Conservation (phyloP, 1,140 invertebrate genomes). For the Teleogryllus occipitalis region DNA sequence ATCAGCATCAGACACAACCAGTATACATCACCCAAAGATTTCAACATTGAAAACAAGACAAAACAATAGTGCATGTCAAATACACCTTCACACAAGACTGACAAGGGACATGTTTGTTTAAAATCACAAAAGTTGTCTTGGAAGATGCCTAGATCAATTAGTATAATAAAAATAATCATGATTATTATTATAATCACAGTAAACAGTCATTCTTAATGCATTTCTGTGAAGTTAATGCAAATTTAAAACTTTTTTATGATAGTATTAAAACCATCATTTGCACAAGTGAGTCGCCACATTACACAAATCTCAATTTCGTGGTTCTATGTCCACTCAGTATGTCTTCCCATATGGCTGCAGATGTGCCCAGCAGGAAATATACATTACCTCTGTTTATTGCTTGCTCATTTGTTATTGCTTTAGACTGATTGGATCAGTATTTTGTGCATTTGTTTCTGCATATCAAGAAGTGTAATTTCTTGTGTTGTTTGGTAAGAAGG, state of each 20-base stretch:
- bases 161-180: not conserved
- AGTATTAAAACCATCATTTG: not conserved
- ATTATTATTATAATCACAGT: not conserved
- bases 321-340: not conserved
- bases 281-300: not conserved
- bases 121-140: not conserved
- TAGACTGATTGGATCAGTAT: constrained; percentile 12
- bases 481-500: not conserved
- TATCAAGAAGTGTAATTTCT: not conserved
- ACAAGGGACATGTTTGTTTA: not conserved
- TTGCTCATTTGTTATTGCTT: constrained; percentile 15
- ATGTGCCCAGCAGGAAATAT: not conserved
- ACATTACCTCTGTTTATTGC: not conserved
- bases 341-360: not conserved
- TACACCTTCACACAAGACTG: constrained; percentile 3
- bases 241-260: not conserved
- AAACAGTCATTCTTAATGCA: not conserved
- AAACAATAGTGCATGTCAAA: not conserved
- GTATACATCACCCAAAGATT: not conserved
- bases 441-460: constrained; percentile 16
- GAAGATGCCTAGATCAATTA: not conserved
- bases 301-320: not conserved
- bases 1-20: not conserved
- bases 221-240: not conserved
- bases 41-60: not conserved